phyloP scores from a whole-genome alignment of 2,797 vertebrate species.

The Florisuga fusca region DNA sequence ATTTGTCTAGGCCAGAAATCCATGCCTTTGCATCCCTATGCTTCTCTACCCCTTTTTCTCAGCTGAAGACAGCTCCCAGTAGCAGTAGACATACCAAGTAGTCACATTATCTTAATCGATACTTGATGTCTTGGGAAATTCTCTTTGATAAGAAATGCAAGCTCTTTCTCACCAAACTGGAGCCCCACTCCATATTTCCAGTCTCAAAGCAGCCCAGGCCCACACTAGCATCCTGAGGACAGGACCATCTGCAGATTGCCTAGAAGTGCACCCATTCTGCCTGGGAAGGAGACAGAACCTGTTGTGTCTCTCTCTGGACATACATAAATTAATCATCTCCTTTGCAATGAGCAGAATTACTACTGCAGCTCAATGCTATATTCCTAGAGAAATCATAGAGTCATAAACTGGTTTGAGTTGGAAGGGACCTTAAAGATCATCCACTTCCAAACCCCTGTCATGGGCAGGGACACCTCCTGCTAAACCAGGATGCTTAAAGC shows the following conservation, averaged over 20 bases:
- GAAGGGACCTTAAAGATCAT: too few species aligned
- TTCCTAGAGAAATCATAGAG: not conserved
- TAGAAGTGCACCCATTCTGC: not conserved
- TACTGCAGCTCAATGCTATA: not conserved
- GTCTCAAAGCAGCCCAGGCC: not conserved
- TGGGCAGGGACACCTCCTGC: too few species aligned
- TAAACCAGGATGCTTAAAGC: too few species aligned
- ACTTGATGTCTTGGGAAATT: not conserved
- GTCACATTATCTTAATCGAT: not conserved
- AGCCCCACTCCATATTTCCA: not conserved
- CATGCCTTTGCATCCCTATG: fast-evolving
- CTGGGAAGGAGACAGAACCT: not conserved
- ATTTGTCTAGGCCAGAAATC: not conserved
- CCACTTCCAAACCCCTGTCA: too few species aligned
- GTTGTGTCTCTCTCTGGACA: not conserved
- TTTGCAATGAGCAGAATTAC: not conserved
- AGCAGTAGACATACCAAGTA: not conserved
- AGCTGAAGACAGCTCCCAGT: not conserved
- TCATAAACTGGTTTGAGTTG: too few species aligned
- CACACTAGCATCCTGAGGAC: not conserved
- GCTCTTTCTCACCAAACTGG: not conserved
- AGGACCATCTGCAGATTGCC: not conserved
- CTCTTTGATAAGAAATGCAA: not conserved
- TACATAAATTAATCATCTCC: fast-evolving
- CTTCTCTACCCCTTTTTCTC: not conserved